phyloP scores from a whole-genome alignment of 64 coral and sea anemone genomes.

The Stichodactyla mertensii region DNA sequence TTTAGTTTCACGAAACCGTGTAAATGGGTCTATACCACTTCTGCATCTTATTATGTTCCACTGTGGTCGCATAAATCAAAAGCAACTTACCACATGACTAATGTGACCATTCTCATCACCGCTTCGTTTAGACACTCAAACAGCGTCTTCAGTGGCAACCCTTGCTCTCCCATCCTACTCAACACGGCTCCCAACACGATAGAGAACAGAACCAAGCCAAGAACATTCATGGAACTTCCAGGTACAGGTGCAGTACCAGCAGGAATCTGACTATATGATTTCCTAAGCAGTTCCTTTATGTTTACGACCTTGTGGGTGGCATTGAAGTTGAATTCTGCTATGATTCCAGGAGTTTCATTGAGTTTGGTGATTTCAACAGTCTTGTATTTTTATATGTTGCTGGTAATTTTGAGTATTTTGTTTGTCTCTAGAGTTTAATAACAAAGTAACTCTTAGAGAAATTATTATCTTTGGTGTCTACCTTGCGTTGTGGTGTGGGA shows the following conservation, averaged over 20 bases:
- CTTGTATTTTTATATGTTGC: background rate
- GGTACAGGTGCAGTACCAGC: background rate
- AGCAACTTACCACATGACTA: conserved; percentile 84
- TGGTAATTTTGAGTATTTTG: background rate
- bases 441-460: background rate
- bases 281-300: background rate
- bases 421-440: background rate
- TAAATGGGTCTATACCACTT: too few relatives aligned
- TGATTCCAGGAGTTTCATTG: background rate
- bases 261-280: background rate
- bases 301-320: conserved; percentile 17
- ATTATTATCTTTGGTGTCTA: too few relatives aligned
- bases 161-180: conserved; percentile 75
- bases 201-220: conserved; percentile 75
- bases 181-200: conserved; percentile 78
- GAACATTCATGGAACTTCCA: conserved; percentile 62
- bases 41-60: too few relatives aligned
- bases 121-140: conserved; percentile 83
- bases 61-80: too few relatives aligned
- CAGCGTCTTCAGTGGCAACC: conserved; percentile 63
- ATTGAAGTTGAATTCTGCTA: background rate
- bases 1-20: too few relatives aligned
- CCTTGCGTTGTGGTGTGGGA: too few relatives aligned
- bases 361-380: background rate
- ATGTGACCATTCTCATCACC: conserved; percentile 74